Base-by-base conservation (phyloP, 1,140 invertebrate species). In the Drosophila tani region DNA sequence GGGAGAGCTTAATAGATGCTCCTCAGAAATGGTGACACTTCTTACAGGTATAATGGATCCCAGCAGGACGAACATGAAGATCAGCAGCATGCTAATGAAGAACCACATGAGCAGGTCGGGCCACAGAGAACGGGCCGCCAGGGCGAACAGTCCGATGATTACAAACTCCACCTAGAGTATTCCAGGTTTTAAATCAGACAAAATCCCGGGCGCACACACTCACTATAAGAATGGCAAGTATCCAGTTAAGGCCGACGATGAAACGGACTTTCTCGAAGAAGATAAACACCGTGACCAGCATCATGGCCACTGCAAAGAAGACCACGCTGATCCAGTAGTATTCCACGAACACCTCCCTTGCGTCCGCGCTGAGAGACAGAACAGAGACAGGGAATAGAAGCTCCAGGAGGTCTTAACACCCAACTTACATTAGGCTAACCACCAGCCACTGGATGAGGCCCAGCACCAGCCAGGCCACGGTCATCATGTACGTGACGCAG, bases 41-140 rank as follows among this genome's bases (percentile, higher is more conserved):
- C 62, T 60, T 50, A 88, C 85, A 19, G 85, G 86, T 58, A 88
- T 53, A 3, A 91, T 29, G 1, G 86, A 69, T 19, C 85, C 85
- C 1, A 88, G 5, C 2, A 88, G 41, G 9, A 88, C 43, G 40
- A 75, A 85, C 0, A 85, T 8, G 8, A 79, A 85, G 2, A 85
- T 2, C 12, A 88, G 5, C 0, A 88, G 15, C 6, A 79, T 0
- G 11, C 78, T 81, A 24, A 90, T 35, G 7, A 50, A 27, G 17
- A 76, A 90, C 78, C 78, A 88, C 32, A 88, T 46, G 0, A 79
- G 0, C 15, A 88, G 6, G 43, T 88, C 86, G 3, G 29, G 24
- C 78, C 75, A 85, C 0, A n/a, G 0, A 0, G 66, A 14, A 4
- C 11, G 40, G 0, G 57, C 64, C 6, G 35, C 64, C 32, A 88